Conservation (phyloP, 2,113 vertebrate species). For the Psophia crepitans region DNA sequence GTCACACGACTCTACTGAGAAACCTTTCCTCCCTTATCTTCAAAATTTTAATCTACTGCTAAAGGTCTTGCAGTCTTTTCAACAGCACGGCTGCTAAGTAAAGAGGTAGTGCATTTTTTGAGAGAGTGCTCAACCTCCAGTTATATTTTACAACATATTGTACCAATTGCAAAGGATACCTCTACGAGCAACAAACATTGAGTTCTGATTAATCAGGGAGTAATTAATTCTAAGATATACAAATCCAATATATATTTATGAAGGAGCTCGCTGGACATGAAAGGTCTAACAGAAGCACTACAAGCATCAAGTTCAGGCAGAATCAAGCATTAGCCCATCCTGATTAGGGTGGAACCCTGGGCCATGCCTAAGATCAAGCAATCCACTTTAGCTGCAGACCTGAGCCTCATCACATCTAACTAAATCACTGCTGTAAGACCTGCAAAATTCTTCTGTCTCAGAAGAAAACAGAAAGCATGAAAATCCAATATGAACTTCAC, state of each 20-base stretch:
- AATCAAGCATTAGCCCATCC: not conserved
- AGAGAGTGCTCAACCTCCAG: not conserved
- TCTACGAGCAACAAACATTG: not conserved
- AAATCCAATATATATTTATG: not conserved
- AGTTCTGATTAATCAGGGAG: not conserved
- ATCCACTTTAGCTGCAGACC: not conserved
- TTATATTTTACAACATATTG: not conserved
- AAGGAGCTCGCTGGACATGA: not conserved
- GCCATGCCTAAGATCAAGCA: not conserved
- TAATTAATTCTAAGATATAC: not conserved
- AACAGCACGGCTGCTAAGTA: not conserved
- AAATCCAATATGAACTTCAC: not conserved
- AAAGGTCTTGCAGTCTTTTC: not conserved
- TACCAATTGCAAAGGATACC: not conserved
- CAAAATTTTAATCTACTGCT: not conserved
- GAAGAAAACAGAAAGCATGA: not conserved
- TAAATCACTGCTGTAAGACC: not conserved
- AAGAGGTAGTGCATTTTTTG: not conserved
- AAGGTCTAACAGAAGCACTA: not conserved
- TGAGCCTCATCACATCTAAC: not conserved
- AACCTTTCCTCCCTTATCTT: not conserved
- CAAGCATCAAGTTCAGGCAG: not conserved
- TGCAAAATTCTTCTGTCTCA: not conserved
- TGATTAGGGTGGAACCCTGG: not conserved
- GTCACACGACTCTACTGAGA: rapidly evolving